A percentile compares a stretch with the other conserved stretches of the same genome.
These are phyloP conservation scores for Lutjanus erythropterus DNA, from an alignment of 2,113 vertebrate genomes.

Conservation along the genomic window DNA sequence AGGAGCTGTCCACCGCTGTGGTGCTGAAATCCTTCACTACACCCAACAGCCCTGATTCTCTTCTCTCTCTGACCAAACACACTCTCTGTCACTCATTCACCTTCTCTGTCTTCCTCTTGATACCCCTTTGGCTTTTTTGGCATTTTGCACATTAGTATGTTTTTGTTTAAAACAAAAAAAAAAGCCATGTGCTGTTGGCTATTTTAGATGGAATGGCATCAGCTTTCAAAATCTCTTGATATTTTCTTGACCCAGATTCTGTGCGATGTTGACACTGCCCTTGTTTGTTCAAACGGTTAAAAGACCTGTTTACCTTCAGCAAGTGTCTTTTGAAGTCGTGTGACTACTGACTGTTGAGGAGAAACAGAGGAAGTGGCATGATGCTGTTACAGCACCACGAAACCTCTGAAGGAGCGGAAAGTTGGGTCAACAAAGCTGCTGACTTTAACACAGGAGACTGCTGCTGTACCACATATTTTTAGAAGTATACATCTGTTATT, in stretches of 20 bases:
- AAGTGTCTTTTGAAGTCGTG: background rate
- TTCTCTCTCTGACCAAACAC: rapidly evolving
- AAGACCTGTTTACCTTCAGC: background rate
- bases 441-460: background rate
- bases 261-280: background rate
- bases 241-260: background rate
- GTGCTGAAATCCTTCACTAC: conserved; percentile 47
- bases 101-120: background rate
- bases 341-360: background rate
- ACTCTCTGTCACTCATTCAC: background rate
- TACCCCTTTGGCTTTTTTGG: background rate
- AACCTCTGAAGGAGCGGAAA: background rate
- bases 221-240: background rate
- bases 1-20: conserved; percentile 31
- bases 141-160: no score
- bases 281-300: no score
- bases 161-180: background rate
- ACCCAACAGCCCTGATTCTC: rapidly evolving
- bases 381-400: background rate
- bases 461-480: background rate
- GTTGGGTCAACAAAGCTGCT: background rate
- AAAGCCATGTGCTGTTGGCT: no score
- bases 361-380: background rate
- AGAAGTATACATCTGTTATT: background rate
- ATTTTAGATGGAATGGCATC: no score